Percentiles rank a stretch among this genome's conserved stretches.
Evolutionary conservation across 2,888 invertebrate species (phyloP).

Genomic region (Seira musarum): DNA sequence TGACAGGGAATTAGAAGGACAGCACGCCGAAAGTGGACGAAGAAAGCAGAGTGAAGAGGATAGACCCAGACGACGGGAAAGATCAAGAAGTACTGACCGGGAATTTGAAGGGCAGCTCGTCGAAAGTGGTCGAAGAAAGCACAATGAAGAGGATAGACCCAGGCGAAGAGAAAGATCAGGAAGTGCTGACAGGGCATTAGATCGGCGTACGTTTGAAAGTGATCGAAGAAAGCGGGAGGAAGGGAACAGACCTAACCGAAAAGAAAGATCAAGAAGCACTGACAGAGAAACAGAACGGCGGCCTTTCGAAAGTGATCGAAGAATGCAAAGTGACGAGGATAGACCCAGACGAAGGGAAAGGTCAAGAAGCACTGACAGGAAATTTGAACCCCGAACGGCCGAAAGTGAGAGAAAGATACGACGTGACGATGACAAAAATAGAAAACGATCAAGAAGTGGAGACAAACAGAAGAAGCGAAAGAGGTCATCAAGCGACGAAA

Average conservation of each 20-base stretch:
- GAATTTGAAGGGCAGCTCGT: not conserved
- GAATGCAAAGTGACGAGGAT: not conserved
- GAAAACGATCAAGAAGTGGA: conserved; percentile 25
- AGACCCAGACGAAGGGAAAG: not conserved
- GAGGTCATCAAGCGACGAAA: not conserved
- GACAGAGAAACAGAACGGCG: not conserved
- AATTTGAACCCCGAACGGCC: no score
- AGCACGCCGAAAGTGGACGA: conserved; percentile 5
- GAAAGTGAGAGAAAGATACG: conserved; percentile 1
- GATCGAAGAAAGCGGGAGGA: not conserved
- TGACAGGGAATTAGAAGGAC: no score
- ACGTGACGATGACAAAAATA: not conserved
- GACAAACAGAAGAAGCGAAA: not conserved
- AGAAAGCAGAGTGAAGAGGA: no score
- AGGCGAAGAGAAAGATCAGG: not conserved
- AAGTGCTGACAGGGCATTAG: not conserved
- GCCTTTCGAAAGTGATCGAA: not conserved
- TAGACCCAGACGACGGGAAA: not conserved
- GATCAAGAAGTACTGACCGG: not conserved
- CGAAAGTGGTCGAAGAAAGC: not conserved
- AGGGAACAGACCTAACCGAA: not conserved
- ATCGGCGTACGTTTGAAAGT: not conserved
- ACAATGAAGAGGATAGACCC: not conserved
- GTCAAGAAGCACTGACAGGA: not conserved
- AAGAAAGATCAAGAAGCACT: not conserved